These are phyloP conservation scores for Drosophila borealis DNA, from an alignment of 2,888 invertebrate genomes.

Conservation along the genomic window DNA sequence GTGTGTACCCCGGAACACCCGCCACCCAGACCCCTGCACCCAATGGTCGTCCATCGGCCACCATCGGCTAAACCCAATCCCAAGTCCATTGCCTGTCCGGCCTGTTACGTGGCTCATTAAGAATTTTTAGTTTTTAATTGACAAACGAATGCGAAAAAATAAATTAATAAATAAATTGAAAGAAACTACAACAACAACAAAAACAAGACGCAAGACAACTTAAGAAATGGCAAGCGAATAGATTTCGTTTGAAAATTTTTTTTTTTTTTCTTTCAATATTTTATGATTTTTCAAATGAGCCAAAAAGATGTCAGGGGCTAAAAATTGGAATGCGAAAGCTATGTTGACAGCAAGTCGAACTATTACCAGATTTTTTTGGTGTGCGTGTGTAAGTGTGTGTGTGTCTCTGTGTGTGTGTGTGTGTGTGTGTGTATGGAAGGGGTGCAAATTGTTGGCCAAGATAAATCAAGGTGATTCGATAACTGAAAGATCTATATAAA, in stretches of 20 bases:
- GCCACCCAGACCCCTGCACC: neutral
- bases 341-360: conserved; percentile 56
- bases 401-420: conserved; percentile 6
- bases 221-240: conserved; percentile 36
- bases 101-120: conserved; percentile 78
- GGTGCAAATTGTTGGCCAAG: conserved; percentile 30
- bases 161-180: conserved; percentile 50
- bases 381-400: neutral
- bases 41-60: neutral
- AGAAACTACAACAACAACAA: conserved; percentile 9
- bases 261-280: conserved; percentile 35
- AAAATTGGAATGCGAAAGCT: conserved; percentile 60
- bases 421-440: conserved; percentile 9
- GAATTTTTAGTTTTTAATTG: conserved; percentile 75
- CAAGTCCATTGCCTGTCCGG: conserved; percentile 35
- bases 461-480: conserved; percentile 43
- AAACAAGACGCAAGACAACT: neutral
- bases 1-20: neutral
- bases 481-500: conserved; percentile 10
- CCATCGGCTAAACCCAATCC: conserved; percentile 3
- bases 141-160: conserved; percentile 54
- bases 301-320: conserved; percentile 67
- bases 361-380: conserved; percentile 16
- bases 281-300: conserved; percentile 48
- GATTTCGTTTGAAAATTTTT: conserved; percentile 24